phyloP scores from a whole-genome alignment of 2,797 vertebrate species.

The Artibeus lituratus region DNA sequence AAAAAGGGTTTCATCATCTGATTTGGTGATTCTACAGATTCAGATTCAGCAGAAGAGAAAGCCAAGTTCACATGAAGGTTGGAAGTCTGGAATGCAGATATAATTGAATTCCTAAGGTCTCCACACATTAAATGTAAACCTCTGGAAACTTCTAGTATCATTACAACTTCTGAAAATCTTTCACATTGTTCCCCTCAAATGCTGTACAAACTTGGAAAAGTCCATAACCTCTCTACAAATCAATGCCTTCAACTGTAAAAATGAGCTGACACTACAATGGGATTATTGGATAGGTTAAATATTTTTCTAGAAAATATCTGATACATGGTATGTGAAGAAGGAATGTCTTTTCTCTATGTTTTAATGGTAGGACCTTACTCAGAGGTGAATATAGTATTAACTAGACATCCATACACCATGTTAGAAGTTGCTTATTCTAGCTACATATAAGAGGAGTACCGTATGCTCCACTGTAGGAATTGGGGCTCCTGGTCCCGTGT shows the following conservation, averaged over 20 bases:
- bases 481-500: neutral
- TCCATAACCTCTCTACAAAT: neutral
- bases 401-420: neutral
- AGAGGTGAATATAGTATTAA: neutral
- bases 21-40: neutral
- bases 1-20: neutral
- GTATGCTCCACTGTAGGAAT: neutral
- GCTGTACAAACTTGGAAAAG: neutral
- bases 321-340: neutral
- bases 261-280: neutral
- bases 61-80: neutral
- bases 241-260: neutral
- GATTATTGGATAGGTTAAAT: neutral
- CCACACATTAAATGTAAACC: neutral
- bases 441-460: neutral
- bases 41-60: neutral
- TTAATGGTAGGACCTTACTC: neutral
- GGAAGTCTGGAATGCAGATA: neutral
- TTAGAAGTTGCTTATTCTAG: neutral
- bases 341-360: neutral
- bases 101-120: neutral
- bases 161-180: neutral
- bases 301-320: neutral
- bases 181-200: neutral
- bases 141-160: neutral